Evolutionary conservation across 1,140 invertebrate species (phyloP), one percentile per base, ranked within the genome.

Genomic region (Pseudomyrmex flavicornis): DNA sequence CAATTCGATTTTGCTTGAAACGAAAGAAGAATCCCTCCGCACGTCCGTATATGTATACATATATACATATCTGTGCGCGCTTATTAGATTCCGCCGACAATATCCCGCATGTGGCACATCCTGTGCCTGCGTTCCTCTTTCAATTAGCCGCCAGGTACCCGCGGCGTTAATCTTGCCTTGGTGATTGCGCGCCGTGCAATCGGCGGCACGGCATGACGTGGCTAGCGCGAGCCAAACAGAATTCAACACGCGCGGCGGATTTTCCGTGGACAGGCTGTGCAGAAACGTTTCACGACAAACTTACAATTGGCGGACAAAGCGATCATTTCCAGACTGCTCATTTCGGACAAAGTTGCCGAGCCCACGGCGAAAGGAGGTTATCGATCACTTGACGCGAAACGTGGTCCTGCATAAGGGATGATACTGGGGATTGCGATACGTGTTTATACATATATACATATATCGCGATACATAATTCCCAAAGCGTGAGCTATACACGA

Each of bases 1-100:
- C 91, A 90, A 93, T 92, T 91, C 73, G 89, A 91, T 90, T 91
- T 90, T 59, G 63, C 22, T 50, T 73, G 83, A 84, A 65, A 85
- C 77, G 82, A 84, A 91, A 90, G 89, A 90, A 89, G 87, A 59
- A 48, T 70, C 76, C 50, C 63, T 69, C 44, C 85, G 62, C 26
- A 3, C n/a, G 20, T 44, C 54, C 50, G 50, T 52, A 17, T 76
- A 17, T 56, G 61, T 62, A 66, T 69, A 62, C 65, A 35, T 35
- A 35, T 58, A 72, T 56, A 62, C 73, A 17, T 35, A 35, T 35
- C 68, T 20, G 58, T 35, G 35, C 4, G 9, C 50, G 72, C 54
- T 89, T 89, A 89, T 89, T 89, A 89, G 82, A 85, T 89, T 86
- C 44, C 66, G 35, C 17, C 26, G 82, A 73, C 65, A 61, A 26